Conservation (phyloP, 2,797 vertebrate species). For the Artibeus jamaicensis region DNA sequence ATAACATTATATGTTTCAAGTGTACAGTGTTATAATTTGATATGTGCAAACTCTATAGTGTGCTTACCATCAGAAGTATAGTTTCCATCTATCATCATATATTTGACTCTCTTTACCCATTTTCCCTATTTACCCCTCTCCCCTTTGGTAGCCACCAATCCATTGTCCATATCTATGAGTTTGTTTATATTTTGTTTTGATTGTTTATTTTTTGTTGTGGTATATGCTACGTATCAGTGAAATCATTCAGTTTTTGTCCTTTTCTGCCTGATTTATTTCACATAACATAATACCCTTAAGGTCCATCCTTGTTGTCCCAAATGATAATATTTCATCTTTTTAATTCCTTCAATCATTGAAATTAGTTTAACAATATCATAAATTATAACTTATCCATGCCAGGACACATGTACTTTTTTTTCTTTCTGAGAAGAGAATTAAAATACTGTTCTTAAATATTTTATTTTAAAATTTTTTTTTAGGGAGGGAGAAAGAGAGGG, state of each 20-base stretch:
- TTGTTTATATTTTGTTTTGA: neutral
- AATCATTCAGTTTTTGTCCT: neutral
- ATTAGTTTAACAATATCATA: neutral
- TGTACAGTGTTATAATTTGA: neutral
- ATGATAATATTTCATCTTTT: neutral
- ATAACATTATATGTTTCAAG: neutral
- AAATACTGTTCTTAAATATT: neutral
- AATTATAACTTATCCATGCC: neutral
- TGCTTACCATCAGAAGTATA: neutral
- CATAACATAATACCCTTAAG: neutral
- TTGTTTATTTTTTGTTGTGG: neutral
- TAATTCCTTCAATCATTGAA: slow-evolving; percentile 17
- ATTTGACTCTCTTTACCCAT: neutral
- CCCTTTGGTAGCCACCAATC: neutral
- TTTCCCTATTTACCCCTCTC: neutral
- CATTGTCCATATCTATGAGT: neutral
- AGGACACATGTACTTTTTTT: neutral
- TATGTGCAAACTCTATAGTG: neutral
- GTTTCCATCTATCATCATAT: neutral
- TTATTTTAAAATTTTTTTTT: no score
- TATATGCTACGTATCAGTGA: neutral
- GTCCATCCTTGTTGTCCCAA: neutral
- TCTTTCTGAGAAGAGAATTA: neutral
- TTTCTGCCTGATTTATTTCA: neutral
- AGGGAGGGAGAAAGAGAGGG: no score